phyloP scores from a whole-genome alignment of 2,888 invertebrate species.

The Smittia sp. region DNA sequence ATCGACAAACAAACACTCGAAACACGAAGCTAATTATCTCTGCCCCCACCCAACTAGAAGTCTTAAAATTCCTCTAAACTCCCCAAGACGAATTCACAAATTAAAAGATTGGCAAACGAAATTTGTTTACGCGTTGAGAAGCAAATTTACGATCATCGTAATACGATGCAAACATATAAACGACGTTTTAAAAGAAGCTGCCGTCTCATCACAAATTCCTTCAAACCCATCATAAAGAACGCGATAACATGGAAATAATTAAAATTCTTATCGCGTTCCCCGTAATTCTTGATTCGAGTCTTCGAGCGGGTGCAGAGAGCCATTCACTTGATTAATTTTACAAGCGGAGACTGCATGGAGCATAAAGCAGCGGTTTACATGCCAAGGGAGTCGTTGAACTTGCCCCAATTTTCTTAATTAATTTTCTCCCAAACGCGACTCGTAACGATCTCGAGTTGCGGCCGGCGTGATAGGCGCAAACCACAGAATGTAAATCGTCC shows the following conservation, averaged over 20 bases:
- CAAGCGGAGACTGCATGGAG: background rate
- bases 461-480: background rate
- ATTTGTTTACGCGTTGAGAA: background rate
- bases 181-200: background rate
- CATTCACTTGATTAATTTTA: constrained; percentile 5
- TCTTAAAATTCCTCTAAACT: background rate
- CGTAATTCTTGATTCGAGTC: background rate
- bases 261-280: constrained; percentile 26
- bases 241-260: constrained; percentile 24
- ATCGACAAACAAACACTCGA: no score
- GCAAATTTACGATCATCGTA: background rate
- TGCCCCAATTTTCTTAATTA: background rate
- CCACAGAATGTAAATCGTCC: background rate
- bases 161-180: no score
- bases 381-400: constrained; percentile 16
- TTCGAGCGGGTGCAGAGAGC: background rate
- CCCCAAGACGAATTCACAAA: background rate
- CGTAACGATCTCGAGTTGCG: no score
- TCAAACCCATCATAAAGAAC: background rate
- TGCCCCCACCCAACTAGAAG: no score
- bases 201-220: constrained; percentile 16
- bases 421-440: background rate
- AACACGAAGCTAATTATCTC: no score
- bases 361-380: background rate
- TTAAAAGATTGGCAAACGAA: background rate